Conservation (phyloP, 2,888 invertebrate genomes). For the Eupithecia inturbata region DNA sequence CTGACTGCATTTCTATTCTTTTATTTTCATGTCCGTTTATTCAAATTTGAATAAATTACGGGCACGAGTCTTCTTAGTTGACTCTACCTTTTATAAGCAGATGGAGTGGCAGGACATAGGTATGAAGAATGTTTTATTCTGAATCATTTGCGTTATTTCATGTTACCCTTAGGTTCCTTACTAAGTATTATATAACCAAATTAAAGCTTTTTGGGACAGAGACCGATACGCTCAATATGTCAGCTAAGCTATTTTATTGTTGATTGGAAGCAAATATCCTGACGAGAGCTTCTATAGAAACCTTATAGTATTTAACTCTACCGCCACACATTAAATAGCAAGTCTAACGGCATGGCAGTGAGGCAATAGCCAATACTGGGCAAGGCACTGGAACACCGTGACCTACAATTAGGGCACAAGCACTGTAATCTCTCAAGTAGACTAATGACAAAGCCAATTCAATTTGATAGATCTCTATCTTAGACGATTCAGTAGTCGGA, state of each 20-base stretch:
- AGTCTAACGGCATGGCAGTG: slow-evolving; percentile 25
- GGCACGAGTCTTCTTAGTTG: neutral
- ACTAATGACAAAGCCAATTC: neutral
- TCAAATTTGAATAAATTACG: neutral
- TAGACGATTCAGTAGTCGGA: neutral
- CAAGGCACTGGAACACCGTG: slow-evolving; percentile 47
- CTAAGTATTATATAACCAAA: no score
- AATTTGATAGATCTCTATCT: neutral
- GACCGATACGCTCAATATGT: no score
- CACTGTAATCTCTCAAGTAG: slow-evolving; percentile 8
- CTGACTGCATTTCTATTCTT: neutral
- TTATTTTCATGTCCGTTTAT: neutral
- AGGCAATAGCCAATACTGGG: slow-evolving; percentile 18
- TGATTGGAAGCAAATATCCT: neutral
- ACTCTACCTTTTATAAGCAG: neutral
- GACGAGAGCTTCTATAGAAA: neutral
- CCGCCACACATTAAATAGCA: neutral
- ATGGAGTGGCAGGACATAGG: neutral
- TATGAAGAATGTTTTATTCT: no score
- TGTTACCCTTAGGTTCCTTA: no score
- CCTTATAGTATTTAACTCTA: neutral
- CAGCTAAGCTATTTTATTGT: no score
- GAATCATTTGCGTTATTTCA: no score
- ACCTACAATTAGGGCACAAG: slow-evolving; percentile 50
- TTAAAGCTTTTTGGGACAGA: no score